Conservation (phyloP, 2,113 vertebrate species). For the Erpornis zantholeuca region DNA sequence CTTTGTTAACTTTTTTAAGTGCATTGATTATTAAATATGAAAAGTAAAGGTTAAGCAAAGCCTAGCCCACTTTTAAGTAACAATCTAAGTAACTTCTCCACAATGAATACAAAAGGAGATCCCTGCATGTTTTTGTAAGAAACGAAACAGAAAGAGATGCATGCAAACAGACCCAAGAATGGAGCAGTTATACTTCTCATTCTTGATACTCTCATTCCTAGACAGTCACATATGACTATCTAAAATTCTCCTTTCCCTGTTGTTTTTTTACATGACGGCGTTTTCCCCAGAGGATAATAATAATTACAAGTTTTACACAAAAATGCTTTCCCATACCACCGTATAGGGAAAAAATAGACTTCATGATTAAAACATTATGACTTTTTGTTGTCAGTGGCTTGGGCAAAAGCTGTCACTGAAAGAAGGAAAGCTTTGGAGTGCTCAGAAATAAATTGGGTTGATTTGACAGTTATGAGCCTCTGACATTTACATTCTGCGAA, state of each 20-base stretch:
- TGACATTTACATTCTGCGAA: constrained; percentile 52
- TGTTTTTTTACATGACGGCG: background rate
- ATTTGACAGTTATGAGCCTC: constrained; percentile 55
- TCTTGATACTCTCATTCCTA: background rate
- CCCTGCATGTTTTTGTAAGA: background rate
- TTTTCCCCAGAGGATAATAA: background rate
- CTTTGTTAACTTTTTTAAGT: background rate
- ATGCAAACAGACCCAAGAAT: background rate
- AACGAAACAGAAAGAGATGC: background rate
- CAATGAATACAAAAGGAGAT: background rate
- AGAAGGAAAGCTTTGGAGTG: constrained; percentile 33
- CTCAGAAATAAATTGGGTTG: constrained; percentile 57
- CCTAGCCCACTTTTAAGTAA: background rate
- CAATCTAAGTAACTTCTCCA: background rate
- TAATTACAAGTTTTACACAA: constrained; percentile 19
- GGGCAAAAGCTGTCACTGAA: constrained; percentile 48
- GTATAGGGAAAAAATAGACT: constrained; percentile 14
- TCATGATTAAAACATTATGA: constrained; percentile 51
- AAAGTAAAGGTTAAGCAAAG: background rate
- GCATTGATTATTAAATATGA: background rate
- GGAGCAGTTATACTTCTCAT: background rate
- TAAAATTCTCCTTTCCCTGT: background rate
- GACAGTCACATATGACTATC: background rate
- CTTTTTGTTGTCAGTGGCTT: constrained; percentile 39
- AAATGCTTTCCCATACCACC: background rate